Evolutionary conservation across 2,888 invertebrate genomes (phyloP), one percentile per base, ranked within the genome.

Genomic region (Carabus problematicus): DNA sequence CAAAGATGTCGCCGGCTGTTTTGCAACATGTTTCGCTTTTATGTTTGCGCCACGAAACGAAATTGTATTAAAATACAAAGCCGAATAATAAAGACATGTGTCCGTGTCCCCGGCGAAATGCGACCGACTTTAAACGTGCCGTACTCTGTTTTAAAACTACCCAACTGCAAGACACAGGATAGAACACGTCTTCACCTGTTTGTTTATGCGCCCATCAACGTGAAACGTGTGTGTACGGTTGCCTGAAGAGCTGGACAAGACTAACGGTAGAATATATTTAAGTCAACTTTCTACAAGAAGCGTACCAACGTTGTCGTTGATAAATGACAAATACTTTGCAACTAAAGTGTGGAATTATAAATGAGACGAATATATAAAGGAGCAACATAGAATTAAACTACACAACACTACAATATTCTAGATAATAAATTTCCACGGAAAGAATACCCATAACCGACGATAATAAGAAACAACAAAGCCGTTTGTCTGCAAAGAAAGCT

Each of bases 401-500:
- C 29, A 40, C 41, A 40, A 64, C 29, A 19, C 42, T 12, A 39
- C 59, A 52, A 64, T 56, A 64, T 49, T 41, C 12, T 18, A 54
- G 40, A 68, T 62, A 62, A 69, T 69, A 69, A 75, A 75, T 75
- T 73, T 72, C 66, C 64, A 71, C 70, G n/a, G n/a, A 72, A 72
- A 74, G 70, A 73, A 75, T 74, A 74, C 72, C 72, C 72, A 69
- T 69, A 69, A 74, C 74, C 62, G 70, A 71, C 73, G 76, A 76
- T 76, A 76, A 77, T 77, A 75, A 73, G 73, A 74, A 75, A 73
- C 75, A 76, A 75, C 77, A 77, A 75, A 76, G 75, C 76, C 74
- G 75, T 76, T 76, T 76, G 76, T 76, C 75, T 75, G 73, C 68
- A 73, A 75, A 75, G 75, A 76, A 75, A 77, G 77, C 76, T 76